Evolutionary conservation across 2,888 invertebrate species (phyloP).

Genomic region (Athripsodes cinereus): DNA sequence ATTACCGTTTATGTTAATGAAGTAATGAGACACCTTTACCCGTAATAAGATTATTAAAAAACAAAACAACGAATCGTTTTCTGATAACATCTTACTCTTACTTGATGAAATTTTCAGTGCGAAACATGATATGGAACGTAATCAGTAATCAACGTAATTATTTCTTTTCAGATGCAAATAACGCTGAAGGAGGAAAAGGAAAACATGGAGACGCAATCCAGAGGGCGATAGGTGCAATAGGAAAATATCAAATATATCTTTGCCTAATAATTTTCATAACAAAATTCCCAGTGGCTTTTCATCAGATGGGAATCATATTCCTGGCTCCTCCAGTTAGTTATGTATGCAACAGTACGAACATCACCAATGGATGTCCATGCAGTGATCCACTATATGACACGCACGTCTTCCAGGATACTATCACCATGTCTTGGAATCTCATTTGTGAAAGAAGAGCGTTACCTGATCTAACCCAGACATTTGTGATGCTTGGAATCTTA

Average conservation of each 20-base stretch:
- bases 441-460: slow-evolving; percentile 61
- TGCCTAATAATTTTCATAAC: slow-evolving; percentile 41
- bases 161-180: slow-evolving; percentile 15
- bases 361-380: slow-evolving; percentile 50
- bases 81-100: too few relatives aligned
- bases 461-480: slow-evolving; percentile 63
- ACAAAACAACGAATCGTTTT: too few relatives aligned
- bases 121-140: too few relatives aligned
- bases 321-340: slow-evolving; percentile 42
- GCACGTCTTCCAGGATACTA: slow-evolving; percentile 61
- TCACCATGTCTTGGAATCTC: slow-evolving; percentile 69
- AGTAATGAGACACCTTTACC: too few relatives aligned
- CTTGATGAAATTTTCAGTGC: too few relatives aligned
- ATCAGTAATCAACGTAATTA: too few relatives aligned
- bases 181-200: slow-evolving; percentile 7
- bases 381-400: slow-evolving; percentile 54
- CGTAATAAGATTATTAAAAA: too few relatives aligned
- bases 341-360: slow-evolving; percentile 32
- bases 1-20: too few relatives aligned
- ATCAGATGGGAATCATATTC: slow-evolving; percentile 50
- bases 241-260: slow-evolving; percentile 46
- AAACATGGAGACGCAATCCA: slow-evolving; percentile 38
- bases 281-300: slow-evolving; percentile 47
- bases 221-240: slow-evolving; percentile 44
- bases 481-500: slow-evolving; percentile 70